These are phyloP conservation scores for Platalea minor DNA, from an alignment of 2,797 vertebrate genomes.

Conservation along the genomic window DNA sequence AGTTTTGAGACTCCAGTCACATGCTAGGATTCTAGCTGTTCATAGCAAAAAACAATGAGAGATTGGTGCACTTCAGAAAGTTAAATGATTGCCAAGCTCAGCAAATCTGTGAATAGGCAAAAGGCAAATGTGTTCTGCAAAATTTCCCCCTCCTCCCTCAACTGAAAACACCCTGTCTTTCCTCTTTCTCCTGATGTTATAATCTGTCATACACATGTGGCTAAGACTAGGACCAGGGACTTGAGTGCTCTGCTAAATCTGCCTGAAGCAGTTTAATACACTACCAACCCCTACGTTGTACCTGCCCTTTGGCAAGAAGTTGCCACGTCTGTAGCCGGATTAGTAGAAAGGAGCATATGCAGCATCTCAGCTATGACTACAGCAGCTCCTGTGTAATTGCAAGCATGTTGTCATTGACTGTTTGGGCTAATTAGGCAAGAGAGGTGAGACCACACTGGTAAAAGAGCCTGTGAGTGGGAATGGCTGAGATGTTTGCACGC, in stretches of 20 bases:
- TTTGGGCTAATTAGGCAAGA: background rate
- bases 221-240: background rate
- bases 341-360: background rate
- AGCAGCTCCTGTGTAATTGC: background rate
- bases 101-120: background rate
- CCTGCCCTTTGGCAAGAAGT: background rate
- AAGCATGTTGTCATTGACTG: background rate
- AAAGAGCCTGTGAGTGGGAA: background rate
- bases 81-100: background rate
- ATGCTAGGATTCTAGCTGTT: background rate
- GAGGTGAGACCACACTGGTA: background rate
- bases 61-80: background rate
- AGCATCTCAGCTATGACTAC: background rate
- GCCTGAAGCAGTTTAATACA: background rate
- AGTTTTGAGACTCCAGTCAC: background rate
- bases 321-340: accelerated
- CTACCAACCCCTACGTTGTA: background rate
- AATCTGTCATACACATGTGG: accelerated
- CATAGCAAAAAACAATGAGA: background rate
- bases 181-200: background rate
- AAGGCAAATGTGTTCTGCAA: accelerated
- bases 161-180: accelerated
- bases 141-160: accelerated
- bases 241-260: background rate
- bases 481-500: background rate